Base-by-base conservation (phyloP, 2,888 invertebrate genomes). In the Brachyopa scutellaris region DNA sequence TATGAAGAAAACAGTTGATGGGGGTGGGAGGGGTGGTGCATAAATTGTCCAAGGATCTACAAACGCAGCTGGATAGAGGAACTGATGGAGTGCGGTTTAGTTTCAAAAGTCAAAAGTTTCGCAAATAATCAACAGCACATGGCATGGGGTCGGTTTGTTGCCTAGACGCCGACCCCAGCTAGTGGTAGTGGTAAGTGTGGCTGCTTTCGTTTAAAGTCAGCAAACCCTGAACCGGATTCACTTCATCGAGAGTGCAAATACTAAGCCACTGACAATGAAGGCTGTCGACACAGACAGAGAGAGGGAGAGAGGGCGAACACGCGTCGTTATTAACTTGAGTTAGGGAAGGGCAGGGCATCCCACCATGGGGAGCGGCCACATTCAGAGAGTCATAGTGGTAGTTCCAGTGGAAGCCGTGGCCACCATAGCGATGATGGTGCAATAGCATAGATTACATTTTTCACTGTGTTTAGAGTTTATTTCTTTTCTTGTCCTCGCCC, bases 71-170 rank as follows among this genome's bases (percentile, higher is more conserved):
- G 82, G 70, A 59, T 69, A 57, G 23, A 47, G 23, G 6, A 64
- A 76, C 3, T 5, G 70, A 77, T 49, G 53, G 61, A 82, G 76
- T 82, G 82, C 53, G 82, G 82, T 82, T 82, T 70, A 70, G 77
- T 77, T 77, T 51, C 59, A 55, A 77, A 77, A 82, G 77, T 77
- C 72, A 66, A 82, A 82, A 77, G 82, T 77, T n/a, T 77, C 33
- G 70, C 59, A 77, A 82, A 82, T 77, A 82, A 77, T 82, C 77
- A 82, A 77, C 70, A 61, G 77, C 77, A 77, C 61, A 82, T 72
- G 77, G 61, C 61, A 59, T 61, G 77, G 47, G 74, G 67, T 74
- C 66, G 51, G n/a, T 15, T 53, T n/a, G 11, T 47, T 15, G 42
- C 19, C 53, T 17, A 29, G 13, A 8, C 9, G 13, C 36, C 17